Evolutionary conservation across 2,888 invertebrate species (phyloP).

Genomic region (Ormyrus thymus): DNA sequence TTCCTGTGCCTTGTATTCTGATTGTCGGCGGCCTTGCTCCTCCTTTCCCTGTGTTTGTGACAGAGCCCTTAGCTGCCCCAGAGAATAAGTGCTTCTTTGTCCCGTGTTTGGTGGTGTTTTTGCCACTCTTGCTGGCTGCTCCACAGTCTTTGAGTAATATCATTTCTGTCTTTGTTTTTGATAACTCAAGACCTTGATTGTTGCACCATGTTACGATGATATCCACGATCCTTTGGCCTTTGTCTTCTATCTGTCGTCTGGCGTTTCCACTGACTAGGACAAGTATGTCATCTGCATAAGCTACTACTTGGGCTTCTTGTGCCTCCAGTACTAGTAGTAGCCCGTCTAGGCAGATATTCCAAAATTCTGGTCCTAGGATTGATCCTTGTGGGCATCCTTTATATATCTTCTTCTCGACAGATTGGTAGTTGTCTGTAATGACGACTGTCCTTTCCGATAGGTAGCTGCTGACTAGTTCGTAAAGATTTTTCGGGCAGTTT

Average conservation of each 20-base stretch:
- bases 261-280: no score
- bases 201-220: no score
- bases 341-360: no score
- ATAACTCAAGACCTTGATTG: no score
- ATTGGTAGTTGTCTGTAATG: not conserved
- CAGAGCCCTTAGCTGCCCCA: not conserved
- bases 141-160: no score
- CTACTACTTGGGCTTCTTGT: no score
- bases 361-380: not conserved
- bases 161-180: no score
- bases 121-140: not conserved
- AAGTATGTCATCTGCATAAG: no score
- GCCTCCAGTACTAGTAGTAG: no score
- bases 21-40: not conserved
- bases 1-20: not conserved
- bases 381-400: constrained; percentile 19
- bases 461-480: constrained; percentile 1
- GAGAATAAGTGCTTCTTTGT: not conserved
- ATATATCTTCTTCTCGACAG: not conserved
- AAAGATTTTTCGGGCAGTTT: constrained; percentile 8
- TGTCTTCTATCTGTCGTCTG: no score
- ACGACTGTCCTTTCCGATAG: not conserved
- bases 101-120: not conserved
- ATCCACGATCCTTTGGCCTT: no score
- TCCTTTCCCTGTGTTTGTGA: not conserved